Conservation (phyloP, 2,113 vertebrate genomes). For the Mesembrinibis cayennensis region DNA sequence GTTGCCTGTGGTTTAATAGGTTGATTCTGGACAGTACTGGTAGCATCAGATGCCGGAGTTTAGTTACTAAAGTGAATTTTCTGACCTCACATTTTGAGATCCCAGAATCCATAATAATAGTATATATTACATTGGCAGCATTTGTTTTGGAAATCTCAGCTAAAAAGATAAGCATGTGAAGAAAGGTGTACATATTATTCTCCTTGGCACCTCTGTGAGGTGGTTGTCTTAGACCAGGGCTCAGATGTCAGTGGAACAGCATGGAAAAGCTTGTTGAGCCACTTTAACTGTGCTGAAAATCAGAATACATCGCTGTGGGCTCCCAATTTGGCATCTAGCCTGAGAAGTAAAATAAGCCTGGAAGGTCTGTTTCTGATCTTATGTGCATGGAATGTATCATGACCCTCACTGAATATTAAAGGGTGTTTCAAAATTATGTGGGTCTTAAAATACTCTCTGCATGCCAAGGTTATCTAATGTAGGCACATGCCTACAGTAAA, state of each 20-base stretch:
- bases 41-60: neutral
- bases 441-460: constrained; percentile 41
- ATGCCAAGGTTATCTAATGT: constrained; percentile 18
- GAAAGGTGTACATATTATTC: neutral
- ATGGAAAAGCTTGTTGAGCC: neutral
- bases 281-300: neutral
- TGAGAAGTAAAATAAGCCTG: neutral
- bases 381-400: constrained; percentile 25
- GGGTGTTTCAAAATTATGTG: constrained; percentile 9
- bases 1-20: neutral
- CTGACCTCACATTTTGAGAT: neutral
- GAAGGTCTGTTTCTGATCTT: constrained; percentile 25
- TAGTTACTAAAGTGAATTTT: neutral
- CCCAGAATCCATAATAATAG: neutral
- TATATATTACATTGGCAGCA: neutral
- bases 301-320: neutral
- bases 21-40: neutral
- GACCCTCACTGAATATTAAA: constrained; percentile 22
- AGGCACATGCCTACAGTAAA: constrained; percentile 9
- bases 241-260: neutral
- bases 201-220: neutral
- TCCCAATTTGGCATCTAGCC: neutral
- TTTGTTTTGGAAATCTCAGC: neutral
- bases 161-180: neutral
- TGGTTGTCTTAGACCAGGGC: neutral